Base-by-base conservation (phyloP, 1,140 invertebrate species). In the Zelostemma sp. region DNA sequence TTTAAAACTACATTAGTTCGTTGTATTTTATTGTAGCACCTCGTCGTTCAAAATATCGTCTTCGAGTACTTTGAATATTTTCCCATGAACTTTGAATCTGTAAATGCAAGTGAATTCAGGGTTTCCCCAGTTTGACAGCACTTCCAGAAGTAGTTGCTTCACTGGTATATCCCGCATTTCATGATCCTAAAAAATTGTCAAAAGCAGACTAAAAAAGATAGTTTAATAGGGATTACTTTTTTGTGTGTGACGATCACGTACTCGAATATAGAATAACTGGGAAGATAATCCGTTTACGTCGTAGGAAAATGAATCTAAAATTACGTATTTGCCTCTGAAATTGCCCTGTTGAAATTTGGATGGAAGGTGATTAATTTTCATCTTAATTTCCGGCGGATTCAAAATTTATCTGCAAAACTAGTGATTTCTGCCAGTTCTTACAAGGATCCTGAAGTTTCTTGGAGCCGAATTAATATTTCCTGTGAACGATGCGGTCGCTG, bases 71-170 rank as follows among this genome's bases (percentile, higher is more conserved):
- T 33, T 48, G 25, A 69, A 58, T 1, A 80, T 73, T 76, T 86
- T 88, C 12, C 97, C 97, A 87, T 99, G 97, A 25, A 99, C 95
- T 72, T 96, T 88, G 83, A 99, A 97, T 76, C 97, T 88, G 80
- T 99, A 99, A 1, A 99, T 85, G 80, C 97, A 99, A 0, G 97
- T 99, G 81, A 96, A 98, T 5, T 93, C 90, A 4, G 90, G 86
- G 86, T 97, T 93, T 6, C 97, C 97, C 86, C 97, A 93, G 87
- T 99, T 99, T 51, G 91, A 93, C 68, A 91, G 87, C 31, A 99
- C 91, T 68, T 91, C 88, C 12, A 99, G 81, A 80, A 79, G 56
- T 8, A 80, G 21, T 62, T 41, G 68, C 53, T 74, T 65, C 6
- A 77, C 55, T 14, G 77, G 66, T 8, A 60, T 19, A 12, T 51